Base-by-base conservation (phyloP, 1,140 invertebrate species). In the Berghia stephanieae region DNA sequence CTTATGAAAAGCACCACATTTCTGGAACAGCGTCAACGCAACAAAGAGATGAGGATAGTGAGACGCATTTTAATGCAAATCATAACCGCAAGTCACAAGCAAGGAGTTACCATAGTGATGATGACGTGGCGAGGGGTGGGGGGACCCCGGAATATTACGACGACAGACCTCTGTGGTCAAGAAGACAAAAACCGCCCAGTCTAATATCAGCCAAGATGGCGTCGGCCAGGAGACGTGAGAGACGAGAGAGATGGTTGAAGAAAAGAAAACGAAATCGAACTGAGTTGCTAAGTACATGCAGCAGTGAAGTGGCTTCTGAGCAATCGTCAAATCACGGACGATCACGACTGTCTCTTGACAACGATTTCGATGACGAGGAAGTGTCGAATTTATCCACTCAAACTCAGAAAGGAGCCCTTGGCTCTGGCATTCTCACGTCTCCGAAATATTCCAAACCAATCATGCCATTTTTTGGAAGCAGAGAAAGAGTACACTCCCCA, bases 121-220 rank as follows among this genome's bases (percentile, higher is more conserved):
- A 76, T 38, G 74, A 76, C 43, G 63, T 76, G 10, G 74, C 63
- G 1, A 49, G 24, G 2, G 74, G 74, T 2, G 40, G 63, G 3
- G 74, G 74, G 5, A 68, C 68, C 36, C 74, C 74, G 16, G 74
- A 76, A 3, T 76, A 76, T 27, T 76, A 76, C 44, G 74, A 76
- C 63, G 74, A 76, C 63, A 34, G 60, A 21, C 42, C 60, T 4
- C 44, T 76, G 40, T 76, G 74, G 74, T 16, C 49, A 21, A 2
- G 63, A 16, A n/a, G 55, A 49, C 49, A 66, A 44, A 66, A 68
- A 38, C 57, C 60, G 2, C 74, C 74, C 40, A 27, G 60, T 5
- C 40, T 49, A 27, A 40, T 76, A 3, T 76, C 74, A n/a, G 49
- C 55, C 4, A 31, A 40, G 2, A 68, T 76, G 57, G 13, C 52